Evolutionary conservation across 1,140 invertebrate species (phyloP).

Genomic region (Camponotus vicinus): DNA sequence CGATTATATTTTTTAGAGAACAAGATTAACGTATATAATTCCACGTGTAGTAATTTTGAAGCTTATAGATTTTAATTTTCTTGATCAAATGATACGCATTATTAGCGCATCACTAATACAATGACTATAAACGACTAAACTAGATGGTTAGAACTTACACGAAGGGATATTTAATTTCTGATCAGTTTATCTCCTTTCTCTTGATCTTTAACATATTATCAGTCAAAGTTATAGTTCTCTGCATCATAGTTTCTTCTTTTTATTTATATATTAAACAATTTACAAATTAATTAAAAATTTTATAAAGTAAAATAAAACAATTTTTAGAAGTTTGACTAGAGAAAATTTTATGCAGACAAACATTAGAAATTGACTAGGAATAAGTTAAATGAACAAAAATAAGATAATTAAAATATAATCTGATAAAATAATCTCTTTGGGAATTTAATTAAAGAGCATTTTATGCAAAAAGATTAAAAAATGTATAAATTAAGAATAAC

Average conservation of each 20-base stretch:
- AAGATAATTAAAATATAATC: neutral
- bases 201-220: neutral
- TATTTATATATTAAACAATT: neutral
- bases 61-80: neutral
- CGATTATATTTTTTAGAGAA: neutral
- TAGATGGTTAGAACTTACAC: neutral
- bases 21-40: slow-evolving; percentile 1
- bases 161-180: slow-evolving; percentile 20
- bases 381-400: neutral
- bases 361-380: neutral
- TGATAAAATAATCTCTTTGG: neutral
- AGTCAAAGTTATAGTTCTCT: too few relatives aligned
- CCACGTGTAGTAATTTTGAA: neutral
- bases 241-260: neutral
- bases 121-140: slow-evolving; percentile 3
- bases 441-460: neutral
- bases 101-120: neutral
- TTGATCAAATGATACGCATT: neutral
- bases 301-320: neutral
- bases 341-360: neutral
- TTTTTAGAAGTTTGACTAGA: neutral
- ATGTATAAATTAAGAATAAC: neutral
- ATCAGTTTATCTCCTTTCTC: neutral
- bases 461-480: neutral
- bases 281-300: neutral